Evolutionary conservation across 2,113 vertebrate genomes (phyloP).

Genomic region (Pampusana beccarii): DNA sequence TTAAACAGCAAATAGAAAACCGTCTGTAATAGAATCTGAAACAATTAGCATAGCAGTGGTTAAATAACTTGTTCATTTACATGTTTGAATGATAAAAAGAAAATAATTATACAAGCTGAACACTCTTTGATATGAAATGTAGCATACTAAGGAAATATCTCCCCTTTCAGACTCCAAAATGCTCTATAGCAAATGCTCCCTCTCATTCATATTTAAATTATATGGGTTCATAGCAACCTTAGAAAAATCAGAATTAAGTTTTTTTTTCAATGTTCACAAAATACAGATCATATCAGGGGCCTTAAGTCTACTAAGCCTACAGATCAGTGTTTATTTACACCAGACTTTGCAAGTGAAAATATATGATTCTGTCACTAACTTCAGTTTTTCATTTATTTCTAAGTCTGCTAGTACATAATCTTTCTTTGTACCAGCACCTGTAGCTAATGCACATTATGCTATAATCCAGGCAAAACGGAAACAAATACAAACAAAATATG

Average conservation of each 20-base stretch:
- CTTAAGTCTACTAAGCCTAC: neutral
- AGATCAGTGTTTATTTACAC: neutral
- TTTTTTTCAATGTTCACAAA: neutral
- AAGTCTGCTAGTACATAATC: neutral
- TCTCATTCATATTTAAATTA: neutral
- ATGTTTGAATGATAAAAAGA: neutral
- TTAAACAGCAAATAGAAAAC: neutral
- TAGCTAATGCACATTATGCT: neutral
- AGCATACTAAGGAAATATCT: neutral
- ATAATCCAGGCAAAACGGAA: neutral
- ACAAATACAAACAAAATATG: neutral
- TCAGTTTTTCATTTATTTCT: neutral
- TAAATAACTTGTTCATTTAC: neutral
- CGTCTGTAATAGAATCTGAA: neutral
- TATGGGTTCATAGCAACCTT: neutral
- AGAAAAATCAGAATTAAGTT: neutral
- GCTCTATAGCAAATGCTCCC: neutral
- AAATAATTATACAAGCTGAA: neutral
- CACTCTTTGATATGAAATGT: neutral
- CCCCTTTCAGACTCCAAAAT: neutral
- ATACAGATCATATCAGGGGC: neutral
- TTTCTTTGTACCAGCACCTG: neutral
- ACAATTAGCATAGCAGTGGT: neutral
- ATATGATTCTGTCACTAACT: neutral
- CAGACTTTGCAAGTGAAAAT: neutral